Percentiles rank a stretch among this genome's conserved stretches.
Evolutionary conservation across 2,888 invertebrate species (phyloP).

Genomic region (Spisula subtruncata): DNA sequence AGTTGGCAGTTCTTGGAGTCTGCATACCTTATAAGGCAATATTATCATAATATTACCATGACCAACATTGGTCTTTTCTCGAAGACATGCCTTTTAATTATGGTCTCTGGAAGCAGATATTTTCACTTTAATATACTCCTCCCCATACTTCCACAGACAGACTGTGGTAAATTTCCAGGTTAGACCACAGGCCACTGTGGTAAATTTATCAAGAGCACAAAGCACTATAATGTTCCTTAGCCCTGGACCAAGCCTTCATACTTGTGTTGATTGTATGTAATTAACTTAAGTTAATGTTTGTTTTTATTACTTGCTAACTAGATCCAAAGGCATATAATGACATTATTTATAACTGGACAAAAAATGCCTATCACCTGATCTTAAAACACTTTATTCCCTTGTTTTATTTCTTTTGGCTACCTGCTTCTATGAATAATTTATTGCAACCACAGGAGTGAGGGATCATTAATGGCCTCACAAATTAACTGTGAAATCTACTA

Average conservation of each 20-base stretch:
- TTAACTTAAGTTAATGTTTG: neutral
- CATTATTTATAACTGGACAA: slow-evolving; percentile 1
- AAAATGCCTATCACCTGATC: neutral
- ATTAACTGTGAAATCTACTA: slow-evolving; percentile 46
- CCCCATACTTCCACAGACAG: no score
- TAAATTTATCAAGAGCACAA: neutral
- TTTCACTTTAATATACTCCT: no score
- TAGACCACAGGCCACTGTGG: no score
- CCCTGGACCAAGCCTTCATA: neutral
- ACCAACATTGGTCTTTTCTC: no score
- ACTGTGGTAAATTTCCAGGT: no score
- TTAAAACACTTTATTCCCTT: slow-evolving; percentile 30
- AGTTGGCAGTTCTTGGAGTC: no score
- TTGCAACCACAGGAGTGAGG: slow-evolving; percentile 39
- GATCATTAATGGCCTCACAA: slow-evolving; percentile 44
- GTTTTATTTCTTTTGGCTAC: slow-evolving; percentile 47
- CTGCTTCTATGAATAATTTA: slow-evolving; percentile 52
- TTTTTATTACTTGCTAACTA: neutral
- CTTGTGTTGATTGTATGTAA: neutral
- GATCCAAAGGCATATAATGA: neutral
- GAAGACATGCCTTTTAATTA: no score
- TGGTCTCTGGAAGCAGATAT: no score
- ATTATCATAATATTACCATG: no score
- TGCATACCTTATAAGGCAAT: no score
- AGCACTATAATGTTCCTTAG: neutral